Evolutionary conservation across 2,797 vertebrate species (phyloP).

Genomic region (Cygnus olor): DNA sequence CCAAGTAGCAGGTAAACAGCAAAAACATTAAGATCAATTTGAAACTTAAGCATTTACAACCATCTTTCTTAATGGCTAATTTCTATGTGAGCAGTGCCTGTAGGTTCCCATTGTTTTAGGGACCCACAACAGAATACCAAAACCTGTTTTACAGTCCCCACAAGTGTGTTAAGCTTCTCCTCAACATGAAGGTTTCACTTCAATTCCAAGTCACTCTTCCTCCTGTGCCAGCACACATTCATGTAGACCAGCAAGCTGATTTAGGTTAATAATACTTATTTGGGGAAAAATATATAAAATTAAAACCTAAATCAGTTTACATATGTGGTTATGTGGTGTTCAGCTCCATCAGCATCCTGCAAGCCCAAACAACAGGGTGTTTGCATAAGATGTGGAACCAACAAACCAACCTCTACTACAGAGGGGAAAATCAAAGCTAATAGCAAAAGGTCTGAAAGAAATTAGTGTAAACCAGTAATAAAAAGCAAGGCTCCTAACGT

Average conservation of each 20-base stretch:
- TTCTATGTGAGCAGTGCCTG: neutral
- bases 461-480: neutral
- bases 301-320: neutral
- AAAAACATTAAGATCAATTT: neutral
- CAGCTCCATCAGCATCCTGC: neutral
- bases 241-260: neutral
- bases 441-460: neutral
- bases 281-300: accelerated
- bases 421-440: neutral
- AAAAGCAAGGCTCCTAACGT: neutral
- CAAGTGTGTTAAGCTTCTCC: neutral
- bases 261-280: neutral
- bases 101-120: neutral
- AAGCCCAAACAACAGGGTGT: neutral
- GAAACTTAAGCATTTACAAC: neutral
- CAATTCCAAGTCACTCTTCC: neutral
- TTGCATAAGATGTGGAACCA: neutral
- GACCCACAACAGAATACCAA: neutral
- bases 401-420: neutral
- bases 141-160: neutral
- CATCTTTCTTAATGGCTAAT: neutral
- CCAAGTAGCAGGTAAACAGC: neutral
- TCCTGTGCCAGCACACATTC: neutral
- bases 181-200: neutral
- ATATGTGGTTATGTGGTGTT: neutral